Conservation (phyloP, 2,888 invertebrate genomes). For the Muschampia plurimacula region DNA sequence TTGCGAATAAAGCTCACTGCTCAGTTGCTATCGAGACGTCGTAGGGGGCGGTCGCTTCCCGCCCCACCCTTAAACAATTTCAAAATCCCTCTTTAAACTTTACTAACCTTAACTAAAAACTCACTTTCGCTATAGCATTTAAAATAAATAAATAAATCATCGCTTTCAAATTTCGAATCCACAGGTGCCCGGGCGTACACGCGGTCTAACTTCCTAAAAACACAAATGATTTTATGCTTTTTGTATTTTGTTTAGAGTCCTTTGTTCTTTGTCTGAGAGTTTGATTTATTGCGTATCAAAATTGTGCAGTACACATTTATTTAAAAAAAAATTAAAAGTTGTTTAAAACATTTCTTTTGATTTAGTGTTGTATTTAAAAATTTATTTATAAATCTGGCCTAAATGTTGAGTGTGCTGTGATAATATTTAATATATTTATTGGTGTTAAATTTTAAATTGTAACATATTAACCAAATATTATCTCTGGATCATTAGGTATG, state of each 20-base stretch:
- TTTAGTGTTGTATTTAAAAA: neutral
- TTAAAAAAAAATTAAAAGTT: neutral
- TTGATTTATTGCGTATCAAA: conserved; percentile 23
- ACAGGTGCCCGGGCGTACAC: conserved; percentile 52
- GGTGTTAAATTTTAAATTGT: conserved; percentile 39
- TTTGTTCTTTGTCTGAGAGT: conserved; percentile 39
- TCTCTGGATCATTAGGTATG: neutral
- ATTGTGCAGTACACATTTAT: neutral
- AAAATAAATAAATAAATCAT: conserved; percentile 36
- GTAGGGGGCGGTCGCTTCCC: conserved; percentile 50
- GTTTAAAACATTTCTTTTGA: conserved; percentile 3
- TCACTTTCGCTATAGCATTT: conserved; percentile 9
- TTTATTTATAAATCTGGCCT: conserved; percentile 47
- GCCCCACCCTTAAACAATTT: conserved; percentile 39
- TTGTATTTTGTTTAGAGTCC: conserved; percentile 34
- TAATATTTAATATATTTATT: conserved; percentile 41
- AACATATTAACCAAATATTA: conserved; percentile 1
- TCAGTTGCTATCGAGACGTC: conserved; percentile 53
- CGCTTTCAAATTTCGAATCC: conserved; percentile 47
- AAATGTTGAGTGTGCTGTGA: conserved; percentile 52
- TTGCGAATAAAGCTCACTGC: conserved; percentile 15
- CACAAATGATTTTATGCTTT: conserved; percentile 40
- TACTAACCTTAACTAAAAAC: conserved; percentile 33
- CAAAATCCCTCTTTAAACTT: conserved; percentile 43
- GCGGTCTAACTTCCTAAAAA: conserved; percentile 36